Conservation (phyloP, 2,797 vertebrate species). For the Mus spretus region DNA sequence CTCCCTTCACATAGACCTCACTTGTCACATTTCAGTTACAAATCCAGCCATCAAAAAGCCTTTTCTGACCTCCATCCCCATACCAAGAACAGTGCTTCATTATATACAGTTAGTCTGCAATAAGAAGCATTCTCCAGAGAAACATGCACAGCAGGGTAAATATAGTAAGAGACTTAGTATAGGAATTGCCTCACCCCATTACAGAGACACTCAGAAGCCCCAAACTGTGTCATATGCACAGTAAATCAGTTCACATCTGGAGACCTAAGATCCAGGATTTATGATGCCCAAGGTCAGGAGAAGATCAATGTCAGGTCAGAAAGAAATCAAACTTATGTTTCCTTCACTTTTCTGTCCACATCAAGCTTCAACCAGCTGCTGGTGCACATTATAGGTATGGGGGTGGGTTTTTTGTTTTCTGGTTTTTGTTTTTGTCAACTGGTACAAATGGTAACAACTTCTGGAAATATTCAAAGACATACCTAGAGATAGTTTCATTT, state of each 20-base stretch:
- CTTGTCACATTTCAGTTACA: background rate
- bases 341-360: background rate
- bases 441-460: background rate
- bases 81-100: background rate
- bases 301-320: background rate
- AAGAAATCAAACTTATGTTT: background rate
- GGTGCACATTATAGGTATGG: background rate
- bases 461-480: background rate
- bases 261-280: background rate
- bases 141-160: background rate
- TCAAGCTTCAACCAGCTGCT: background rate
- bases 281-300: background rate
- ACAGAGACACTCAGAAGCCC: background rate
- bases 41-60: background rate
- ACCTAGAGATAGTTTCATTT: background rate
- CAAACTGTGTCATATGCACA: background rate
- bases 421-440: background rate
- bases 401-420: too few relatives aligned
- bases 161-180: background rate
- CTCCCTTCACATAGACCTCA: background rate
- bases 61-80: background rate
- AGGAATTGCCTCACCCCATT: background rate
- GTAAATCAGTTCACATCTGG: background rate
- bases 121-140: background rate
- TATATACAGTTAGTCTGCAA: background rate